phyloP scores from a whole-genome alignment of 1,140 invertebrate species.

The Colletes gigas region DNA sequence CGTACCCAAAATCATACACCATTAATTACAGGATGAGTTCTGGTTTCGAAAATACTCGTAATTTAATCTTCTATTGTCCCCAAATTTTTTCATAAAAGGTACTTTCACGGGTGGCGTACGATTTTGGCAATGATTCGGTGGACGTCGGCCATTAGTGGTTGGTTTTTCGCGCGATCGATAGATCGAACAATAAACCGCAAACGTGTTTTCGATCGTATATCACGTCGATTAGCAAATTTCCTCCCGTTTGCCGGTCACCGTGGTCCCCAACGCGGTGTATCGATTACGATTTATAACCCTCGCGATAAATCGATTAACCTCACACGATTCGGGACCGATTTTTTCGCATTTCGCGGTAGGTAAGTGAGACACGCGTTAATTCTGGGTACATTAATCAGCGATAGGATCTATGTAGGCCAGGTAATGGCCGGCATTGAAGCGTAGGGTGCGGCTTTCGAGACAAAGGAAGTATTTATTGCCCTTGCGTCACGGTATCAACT shows the following conservation, averaged over 20 bases:
- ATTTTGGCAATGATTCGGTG: too few species aligned
- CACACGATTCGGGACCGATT: slow-evolving; percentile 17
- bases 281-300: slow-evolving; percentile 37
- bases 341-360: slow-evolving; percentile 26
- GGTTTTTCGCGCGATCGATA: neutral
- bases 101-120: too few species aligned
- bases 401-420: slow-evolving; percentile 66
- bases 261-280: neutral
- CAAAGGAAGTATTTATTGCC: slow-evolving; percentile 70
- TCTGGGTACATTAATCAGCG: slow-evolving; percentile 63
- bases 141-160: neutral
- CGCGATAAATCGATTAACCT: slow-evolving; percentile 35
- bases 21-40: too few species aligned
- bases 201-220: neutral
- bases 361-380: slow-evolving; percentile 57
- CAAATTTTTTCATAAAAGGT: too few species aligned
- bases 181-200: neutral
- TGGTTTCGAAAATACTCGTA: too few species aligned
- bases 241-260: neutral
- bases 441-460: slow-evolving; percentile 66
- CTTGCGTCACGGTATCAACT: slow-evolving; percentile 50
- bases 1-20: too few species aligned
- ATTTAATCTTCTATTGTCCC: too few species aligned
- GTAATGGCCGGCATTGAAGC: slow-evolving; percentile 65
- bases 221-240: neutral